Evolutionary conservation across 2,888 invertebrate species (phyloP), one percentile per base, ranked within the genome.

Genomic region (Rhogogaster chlorosoma): DNA sequence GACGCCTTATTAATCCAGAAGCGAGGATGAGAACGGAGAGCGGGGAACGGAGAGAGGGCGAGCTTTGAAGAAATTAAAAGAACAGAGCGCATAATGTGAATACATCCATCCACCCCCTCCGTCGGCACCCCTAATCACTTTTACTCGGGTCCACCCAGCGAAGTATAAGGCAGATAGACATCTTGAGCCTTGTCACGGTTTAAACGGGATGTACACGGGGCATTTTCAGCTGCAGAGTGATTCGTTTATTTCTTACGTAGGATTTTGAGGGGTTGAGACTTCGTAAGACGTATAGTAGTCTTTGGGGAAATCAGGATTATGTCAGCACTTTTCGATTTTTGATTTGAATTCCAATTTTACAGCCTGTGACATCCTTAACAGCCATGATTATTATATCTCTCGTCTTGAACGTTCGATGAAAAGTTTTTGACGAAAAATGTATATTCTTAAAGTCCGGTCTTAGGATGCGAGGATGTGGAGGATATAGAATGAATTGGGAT

Each of bases 41-140:
- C 45, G 42, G 84, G 83, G 77, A 57, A 85, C 78, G 64, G 84
- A 45, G 86, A 83, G 85, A 83, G 85, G 61, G 86, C 80, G 85
- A 83, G 89, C 92, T 93, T 92, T 93, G 92, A 91, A 92, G 92
- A 93, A 93, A 93, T 93, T 93, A 93, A 93, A 93, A 93, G 92
- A 92, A 92, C 92, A 91, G 91, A 91, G 90, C 89, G 91, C 90
- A 91, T 93, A 93, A 93, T 92, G 93, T 90, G 92, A 92, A 93
- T 91, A 92, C 92, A 92, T 93, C 92, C 90, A 92, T 93, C 90
- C 91, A 89, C 86, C 86, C 77, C 86, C 78, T 84, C 85, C 86
- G 84, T 67, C 84, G 71, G 82, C 87, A 87, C 89, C 90, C 92
- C 91, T 92, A 92, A 92, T 90, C 91, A 90, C 90, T 90, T 89